phyloP scores from a whole-genome alignment of 2,113 vertebrate species.

The Grammomys dolichurus region DNA sequence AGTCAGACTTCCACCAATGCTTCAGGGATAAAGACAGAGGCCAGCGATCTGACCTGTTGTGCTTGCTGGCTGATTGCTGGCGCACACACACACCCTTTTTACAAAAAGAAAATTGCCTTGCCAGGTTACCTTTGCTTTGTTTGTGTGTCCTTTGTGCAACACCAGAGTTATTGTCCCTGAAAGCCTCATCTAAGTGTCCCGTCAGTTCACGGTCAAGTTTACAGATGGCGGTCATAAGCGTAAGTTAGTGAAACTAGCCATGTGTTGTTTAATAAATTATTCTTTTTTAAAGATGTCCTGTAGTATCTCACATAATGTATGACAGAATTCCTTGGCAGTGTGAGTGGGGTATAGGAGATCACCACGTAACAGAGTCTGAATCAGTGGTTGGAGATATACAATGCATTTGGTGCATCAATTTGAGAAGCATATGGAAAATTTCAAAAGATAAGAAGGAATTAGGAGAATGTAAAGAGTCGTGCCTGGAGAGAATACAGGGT shows the following conservation, averaged over 20 bases:
- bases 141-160: not conserved
- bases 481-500: not conserved
- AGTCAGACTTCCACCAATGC: not conserved
- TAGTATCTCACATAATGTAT: not conserved
- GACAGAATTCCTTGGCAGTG: constrained; percentile 25
- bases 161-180: not conserved
- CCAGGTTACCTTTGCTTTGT: not conserved
- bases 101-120: not conserved
- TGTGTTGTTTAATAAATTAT: not conserved
- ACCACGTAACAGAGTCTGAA: constrained; percentile 15
- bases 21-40: not conserved
- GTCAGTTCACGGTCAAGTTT: not conserved
- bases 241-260: not conserved
- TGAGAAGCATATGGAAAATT: constrained; percentile 21
- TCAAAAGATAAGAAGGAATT: not conserved
- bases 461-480: not conserved
- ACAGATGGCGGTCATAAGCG: not conserved
- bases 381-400: not conserved
- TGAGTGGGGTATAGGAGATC: not conserved
- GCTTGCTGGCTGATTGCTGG: not conserved
- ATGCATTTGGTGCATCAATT: not conserved
- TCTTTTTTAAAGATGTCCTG: not conserved
- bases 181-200: not conserved
- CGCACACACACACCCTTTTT: not conserved
- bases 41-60: not conserved